Evolutionary conservation across 2,797 vertebrate species (phyloP).

Genomic region (Amniataba percoides): DNA sequence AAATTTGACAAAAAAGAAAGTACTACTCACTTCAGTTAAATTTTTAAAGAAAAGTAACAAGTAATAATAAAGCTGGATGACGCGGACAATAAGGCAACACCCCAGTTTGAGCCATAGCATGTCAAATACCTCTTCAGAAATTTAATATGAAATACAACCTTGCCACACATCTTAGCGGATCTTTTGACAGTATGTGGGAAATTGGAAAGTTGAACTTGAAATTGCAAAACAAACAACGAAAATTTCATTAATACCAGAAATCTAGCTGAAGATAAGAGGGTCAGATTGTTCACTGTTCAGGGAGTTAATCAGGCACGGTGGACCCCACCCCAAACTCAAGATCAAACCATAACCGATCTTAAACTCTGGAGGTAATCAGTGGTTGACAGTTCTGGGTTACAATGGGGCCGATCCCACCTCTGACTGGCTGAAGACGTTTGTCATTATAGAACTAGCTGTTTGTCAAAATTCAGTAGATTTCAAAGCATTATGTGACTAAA

Average conservation of each 20-base stretch:
- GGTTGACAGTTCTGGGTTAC: too few relatives aligned
- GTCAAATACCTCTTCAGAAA: neutral
- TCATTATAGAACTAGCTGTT: neutral
- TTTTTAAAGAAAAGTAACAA: neutral
- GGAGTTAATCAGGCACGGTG: neutral
- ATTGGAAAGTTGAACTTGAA: neutral
- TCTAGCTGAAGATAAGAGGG: neutral
- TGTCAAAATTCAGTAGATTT: neutral
- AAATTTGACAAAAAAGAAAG: neutral
- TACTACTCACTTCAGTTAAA: neutral
- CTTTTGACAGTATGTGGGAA: neutral
- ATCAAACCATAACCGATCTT: neutral
- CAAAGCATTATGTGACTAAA: too few relatives aligned
- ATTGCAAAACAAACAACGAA: neutral
- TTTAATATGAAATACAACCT: neutral
- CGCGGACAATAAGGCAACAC: neutral
- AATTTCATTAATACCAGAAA: neutral
- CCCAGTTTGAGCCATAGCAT: neutral
- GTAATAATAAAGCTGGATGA: neutral
- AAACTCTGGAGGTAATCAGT: neutral
- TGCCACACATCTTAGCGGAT: neutral
- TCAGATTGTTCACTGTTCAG: neutral
- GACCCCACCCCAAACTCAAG: neutral
- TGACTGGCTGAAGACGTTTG: neutral
- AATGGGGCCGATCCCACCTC: neutral